Conservation (phyloP, 1,140 invertebrate genomes). For the Leptopilina boulardi region DNA sequence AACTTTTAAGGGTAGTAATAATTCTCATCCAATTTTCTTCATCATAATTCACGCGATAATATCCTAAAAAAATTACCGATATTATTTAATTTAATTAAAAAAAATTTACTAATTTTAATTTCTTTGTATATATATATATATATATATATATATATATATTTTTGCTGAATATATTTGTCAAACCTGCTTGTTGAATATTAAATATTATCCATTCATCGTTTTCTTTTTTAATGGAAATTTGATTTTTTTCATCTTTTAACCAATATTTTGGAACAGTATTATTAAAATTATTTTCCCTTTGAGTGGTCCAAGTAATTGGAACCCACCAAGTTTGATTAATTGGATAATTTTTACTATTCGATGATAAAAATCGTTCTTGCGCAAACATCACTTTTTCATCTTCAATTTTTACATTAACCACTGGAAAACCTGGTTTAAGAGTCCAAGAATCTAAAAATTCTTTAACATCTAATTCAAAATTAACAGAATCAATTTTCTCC, state of each 20-base stretch:
- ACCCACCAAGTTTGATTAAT: slow-evolving; percentile 76
- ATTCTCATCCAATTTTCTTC: slow-evolving; percentile 81
- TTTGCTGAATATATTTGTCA: not conserved
- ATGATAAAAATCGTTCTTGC: slow-evolving; percentile 77
- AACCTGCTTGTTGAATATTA: slow-evolving; percentile 7
- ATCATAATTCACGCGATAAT: slow-evolving; percentile 89
- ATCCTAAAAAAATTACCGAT: slow-evolving; percentile 76
- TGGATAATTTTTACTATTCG: slow-evolving; percentile 40
- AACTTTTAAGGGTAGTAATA: slow-evolving; percentile 74
- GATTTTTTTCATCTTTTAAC: not conserved
- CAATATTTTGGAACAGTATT: slow-evolving; percentile 63
- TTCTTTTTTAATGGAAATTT: not conserved
- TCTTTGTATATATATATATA: too few relatives aligned
- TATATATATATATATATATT: too few relatives aligned
- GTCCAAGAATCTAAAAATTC: slow-evolving; percentile 83
- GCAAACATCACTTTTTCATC: slow-evolving; percentile 65
- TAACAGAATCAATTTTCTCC: slow-evolving; percentile 62
- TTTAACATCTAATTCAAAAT: slow-evolving; percentile 62
- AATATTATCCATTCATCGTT: slow-evolving; percentile 45
- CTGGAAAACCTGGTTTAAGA: slow-evolving; percentile 84
- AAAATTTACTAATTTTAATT: too few relatives aligned
- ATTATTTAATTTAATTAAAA: too few relatives aligned
- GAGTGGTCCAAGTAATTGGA: slow-evolving; percentile 79
- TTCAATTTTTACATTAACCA: slow-evolving; percentile 78
- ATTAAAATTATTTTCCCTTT: slow-evolving; percentile 75